Evolutionary conservation across 1,140 invertebrate genomes (phyloP).

Genomic region (Bactericera cockerelli): DNA sequence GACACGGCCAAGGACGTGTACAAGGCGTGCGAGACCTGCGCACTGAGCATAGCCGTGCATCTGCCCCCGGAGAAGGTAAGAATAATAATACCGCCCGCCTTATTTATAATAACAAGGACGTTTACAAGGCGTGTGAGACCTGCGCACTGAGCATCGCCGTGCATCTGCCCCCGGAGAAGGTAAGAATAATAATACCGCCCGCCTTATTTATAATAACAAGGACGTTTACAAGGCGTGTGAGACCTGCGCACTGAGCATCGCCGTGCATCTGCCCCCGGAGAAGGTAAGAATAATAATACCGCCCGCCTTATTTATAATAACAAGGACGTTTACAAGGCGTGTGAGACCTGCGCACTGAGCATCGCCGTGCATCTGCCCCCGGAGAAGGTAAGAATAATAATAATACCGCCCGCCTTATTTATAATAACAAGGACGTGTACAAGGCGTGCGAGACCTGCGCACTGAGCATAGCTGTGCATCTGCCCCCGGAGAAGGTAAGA

Average conservation of each 20-base stretch:
- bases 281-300: too few relatives aligned
- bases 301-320: conserved; percentile 25
- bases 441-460: conserved; percentile 27
- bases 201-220: conserved; percentile 28
- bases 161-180: conserved; percentile 34
- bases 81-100: too few relatives aligned
- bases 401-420: conserved; percentile 29
- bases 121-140: conserved; percentile 32
- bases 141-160: conserved; percentile 21
- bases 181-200: too few relatives aligned
- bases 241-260: conserved; percentile 21
- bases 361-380: conserved; percentile 27
- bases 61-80: conserved; percentile 36
- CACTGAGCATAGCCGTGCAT: conserved; percentile 17
- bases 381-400: conserved; percentile 34
- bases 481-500: conserved; percentile 36
- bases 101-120: conserved; percentile 38
- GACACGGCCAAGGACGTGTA: conserved; percentile 56
- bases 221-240: conserved; percentile 42
- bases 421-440: conserved; percentile 44
- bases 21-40: conserved; percentile 27
- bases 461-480: conserved; percentile 17
- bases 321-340: conserved; percentile 46
- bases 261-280: conserved; percentile 31
- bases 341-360: conserved; percentile 23